Evolutionary conservation across 2,113 vertebrate genomes (phyloP), one percentile per base, ranked within the genome.

Genomic region (Hydropotes inermis): DNA sequence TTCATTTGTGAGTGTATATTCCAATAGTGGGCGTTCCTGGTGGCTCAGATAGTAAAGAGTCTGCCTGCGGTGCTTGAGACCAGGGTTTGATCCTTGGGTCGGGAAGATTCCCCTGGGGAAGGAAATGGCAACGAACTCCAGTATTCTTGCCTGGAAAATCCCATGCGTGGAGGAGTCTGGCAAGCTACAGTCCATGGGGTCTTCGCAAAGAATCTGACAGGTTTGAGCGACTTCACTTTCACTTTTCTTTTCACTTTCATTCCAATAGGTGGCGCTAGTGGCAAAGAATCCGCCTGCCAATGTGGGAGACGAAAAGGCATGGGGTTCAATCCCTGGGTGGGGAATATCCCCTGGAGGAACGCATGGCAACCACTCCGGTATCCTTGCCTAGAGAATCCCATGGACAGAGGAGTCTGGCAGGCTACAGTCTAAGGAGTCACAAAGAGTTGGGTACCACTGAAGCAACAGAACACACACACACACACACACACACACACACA

Each of bases 1-100:
- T 90, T 92, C 50, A 76, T 67, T n/a, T 92, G 58, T 2, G 25
- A 67, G 10, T 55, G 30, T 82, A 6, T 16, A 17, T 39, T 57
- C 12, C 36, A 50, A 2, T 1, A 13, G 12, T 39, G 30, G 7
- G 7, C 10, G 1, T 39, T 12, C 21, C 6, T 74, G 21, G 21
- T 74, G 70, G 70, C 70, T 36, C 64, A 70, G 64, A 70, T 70
- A n/a, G 17, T 70, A 43, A 67, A n/a, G 36, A 43, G 11, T 74
- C 70, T 43, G 36, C 36, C 70, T 43, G 70, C 21, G 21, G 36
- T 39, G 36, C 36, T 39, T 39, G 70, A 74, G 36, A 43, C 36
- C 1, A 39, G 70, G 70, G 21, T 39, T 74, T 11, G 70, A 43
- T 74, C 5, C 67, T 36, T 74, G 67, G 10, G n/a, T 13, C 5